A percentile compares a stretch with the other conserved stretches of the same genome.
These are phyloP conservation scores for Anolis sagrei DNA, from an alignment of 2,113 vertebrate genomes.

Conservation along the genomic window DNA sequence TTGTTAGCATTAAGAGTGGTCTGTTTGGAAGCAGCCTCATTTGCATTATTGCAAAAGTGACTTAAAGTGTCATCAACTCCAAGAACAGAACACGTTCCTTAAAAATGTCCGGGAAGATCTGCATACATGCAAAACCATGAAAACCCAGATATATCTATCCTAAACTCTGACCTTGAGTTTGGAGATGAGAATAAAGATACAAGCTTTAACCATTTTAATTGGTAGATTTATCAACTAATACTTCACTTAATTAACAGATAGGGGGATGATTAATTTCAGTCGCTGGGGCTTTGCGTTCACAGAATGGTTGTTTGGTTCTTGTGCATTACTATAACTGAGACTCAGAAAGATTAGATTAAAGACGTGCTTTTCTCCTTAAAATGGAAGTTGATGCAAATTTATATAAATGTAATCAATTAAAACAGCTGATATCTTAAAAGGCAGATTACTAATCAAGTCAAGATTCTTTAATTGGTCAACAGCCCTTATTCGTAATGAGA, in stretches of 20 bases:
- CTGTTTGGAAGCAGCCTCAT: background rate
- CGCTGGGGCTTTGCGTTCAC: background rate
- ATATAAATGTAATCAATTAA: conserved; percentile 2
- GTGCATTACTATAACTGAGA: background rate
- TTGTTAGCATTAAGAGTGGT: background rate
- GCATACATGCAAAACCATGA: background rate
- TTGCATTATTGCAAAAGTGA: background rate
- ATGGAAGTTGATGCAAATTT: background rate
- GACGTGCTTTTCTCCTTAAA: background rate
- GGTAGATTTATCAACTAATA: background rate
- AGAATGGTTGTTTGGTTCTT: background rate
- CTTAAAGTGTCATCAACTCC: background rate
- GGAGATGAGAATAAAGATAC: background rate
- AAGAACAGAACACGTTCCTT: background rate
- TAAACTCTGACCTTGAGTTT: background rate
- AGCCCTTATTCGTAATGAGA: background rate
- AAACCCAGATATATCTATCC: background rate
- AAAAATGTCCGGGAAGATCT: background rate
- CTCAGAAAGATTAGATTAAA: background rate
- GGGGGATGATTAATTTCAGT: background rate
- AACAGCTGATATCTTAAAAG: background rate
- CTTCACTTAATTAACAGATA: conserved; percentile 5
- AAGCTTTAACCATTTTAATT: background rate
- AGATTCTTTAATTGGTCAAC: background rate
- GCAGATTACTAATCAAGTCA: conserved; percentile 6